Conservation (phyloP, 2,797 vertebrate species). For the Pseudochromis fuscus region DNA sequence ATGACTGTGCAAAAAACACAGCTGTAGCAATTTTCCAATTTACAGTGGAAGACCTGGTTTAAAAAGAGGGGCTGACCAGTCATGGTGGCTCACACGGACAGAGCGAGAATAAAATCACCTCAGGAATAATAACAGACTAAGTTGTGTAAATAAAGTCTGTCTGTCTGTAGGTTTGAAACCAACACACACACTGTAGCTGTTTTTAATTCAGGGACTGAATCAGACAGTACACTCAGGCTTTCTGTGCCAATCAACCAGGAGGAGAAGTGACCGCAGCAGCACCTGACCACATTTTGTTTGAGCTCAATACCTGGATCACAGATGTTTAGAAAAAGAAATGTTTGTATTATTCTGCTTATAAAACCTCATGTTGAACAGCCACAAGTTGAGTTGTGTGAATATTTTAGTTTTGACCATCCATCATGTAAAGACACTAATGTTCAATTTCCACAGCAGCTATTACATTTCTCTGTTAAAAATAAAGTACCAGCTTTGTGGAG, state of each 20-base stretch:
- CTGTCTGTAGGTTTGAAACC: neutral
- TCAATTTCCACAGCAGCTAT: neutral
- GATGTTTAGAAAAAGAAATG: neutral
- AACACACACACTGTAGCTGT: neutral
- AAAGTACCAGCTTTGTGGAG: slow-evolving; percentile 7
- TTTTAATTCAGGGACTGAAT: neutral
- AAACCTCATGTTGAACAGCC: slow-evolving; percentile 1
- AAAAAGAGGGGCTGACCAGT: slow-evolving; percentile 4
- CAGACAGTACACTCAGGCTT: neutral
- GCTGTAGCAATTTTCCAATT: slow-evolving; percentile 55
- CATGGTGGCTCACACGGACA: too few species aligned
- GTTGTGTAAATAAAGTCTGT: neutral
- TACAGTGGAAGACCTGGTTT: slow-evolving; percentile 74
- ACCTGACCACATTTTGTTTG: too few species aligned
- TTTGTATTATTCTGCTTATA: neutral
- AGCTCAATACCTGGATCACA: too few species aligned
- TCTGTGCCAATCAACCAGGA: neutral
- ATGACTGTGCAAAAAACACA: slow-evolving; percentile 41
- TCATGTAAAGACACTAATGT: too few species aligned
- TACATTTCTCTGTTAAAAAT: slow-evolving; percentile 2
- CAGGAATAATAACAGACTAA: neutral
- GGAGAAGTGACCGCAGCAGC: neutral
- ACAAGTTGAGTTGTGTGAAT: neutral
- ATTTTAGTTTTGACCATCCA: too few species aligned
- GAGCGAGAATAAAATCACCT: neutral